A percentile compares a stretch with the other conserved stretches of the same genome.
These are phyloP conservation scores for Acanthurus tractus DNA, from an alignment of 2,797 vertebrate genomes.

Conservation along the genomic window DNA sequence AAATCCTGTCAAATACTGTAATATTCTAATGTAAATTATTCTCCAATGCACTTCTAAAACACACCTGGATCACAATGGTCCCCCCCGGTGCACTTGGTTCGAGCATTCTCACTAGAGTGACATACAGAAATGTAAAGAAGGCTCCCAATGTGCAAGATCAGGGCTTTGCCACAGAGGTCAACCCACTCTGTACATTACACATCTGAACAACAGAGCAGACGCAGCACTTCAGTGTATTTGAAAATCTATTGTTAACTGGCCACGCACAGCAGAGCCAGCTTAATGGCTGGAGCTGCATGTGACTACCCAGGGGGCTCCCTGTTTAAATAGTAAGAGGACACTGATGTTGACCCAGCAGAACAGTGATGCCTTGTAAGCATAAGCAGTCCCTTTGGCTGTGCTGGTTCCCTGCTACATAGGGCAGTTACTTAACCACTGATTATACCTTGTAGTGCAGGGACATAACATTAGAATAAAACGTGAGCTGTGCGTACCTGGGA, in stretches of 20 bases:
- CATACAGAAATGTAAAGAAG: conserved; percentile 65
- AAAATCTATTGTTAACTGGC: conserved; percentile 68
- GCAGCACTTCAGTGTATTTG: conserved; percentile 66
- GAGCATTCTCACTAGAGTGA: conserved; percentile 37
- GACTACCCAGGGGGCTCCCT: conserved; percentile 57
- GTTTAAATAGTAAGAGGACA: conserved; percentile 75
- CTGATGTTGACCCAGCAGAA: conserved; percentile 77
- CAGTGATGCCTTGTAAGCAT: conserved; percentile 65
- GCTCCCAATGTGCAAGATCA: conserved; percentile 62
- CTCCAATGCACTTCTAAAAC: conserved; percentile 7
- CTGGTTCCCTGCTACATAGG: conserved; percentile 24
- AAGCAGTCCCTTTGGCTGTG: conserved; percentile 49
- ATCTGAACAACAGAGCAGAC: conserved; percentile 54
- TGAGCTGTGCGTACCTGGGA: conserved; percentile 88
- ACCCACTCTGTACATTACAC: conserved; percentile 24
- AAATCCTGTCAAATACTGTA: conserved; percentile 12
- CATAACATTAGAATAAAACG: conserved; percentile 3
- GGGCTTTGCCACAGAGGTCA: conserved; percentile 57
- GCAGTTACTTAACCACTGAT: conserved; percentile 22
- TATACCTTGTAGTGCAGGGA: conserved; percentile 23
- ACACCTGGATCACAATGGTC: conserved; percentile 8
- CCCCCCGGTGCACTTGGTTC: conserved; percentile 2
- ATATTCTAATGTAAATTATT: conserved; percentile 23
- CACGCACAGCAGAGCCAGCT: conserved; percentile 57
- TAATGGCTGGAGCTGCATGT: conserved; percentile 60